Conservation (phyloP, 2,888 invertebrate species). For the Hoplodrina blanda region DNA sequence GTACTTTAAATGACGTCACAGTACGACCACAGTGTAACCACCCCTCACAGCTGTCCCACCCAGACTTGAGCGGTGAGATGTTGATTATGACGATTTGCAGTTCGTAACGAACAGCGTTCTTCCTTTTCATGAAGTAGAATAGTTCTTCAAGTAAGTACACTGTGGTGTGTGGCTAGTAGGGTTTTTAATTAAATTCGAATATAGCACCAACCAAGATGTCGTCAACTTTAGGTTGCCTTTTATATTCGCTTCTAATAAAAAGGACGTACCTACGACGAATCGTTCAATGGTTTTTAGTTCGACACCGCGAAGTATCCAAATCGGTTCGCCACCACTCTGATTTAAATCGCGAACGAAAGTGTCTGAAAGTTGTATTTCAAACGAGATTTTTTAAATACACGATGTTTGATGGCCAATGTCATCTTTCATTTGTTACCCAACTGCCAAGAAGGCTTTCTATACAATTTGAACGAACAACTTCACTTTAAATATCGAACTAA, state of each 20-base stretch:
- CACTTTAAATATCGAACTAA: neutral
- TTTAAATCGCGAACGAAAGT: neutral
- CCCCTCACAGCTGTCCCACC: neutral
- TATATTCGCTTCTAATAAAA: constrained; percentile 1
- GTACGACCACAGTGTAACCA: constrained; percentile 20
- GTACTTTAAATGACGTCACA: neutral
- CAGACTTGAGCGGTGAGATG: neutral
- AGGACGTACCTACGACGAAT: neutral
- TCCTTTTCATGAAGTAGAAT: neutral
- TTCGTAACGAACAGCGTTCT: neutral
- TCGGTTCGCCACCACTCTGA: no score
- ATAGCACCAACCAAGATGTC: no score
- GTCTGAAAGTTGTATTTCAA: neutral
- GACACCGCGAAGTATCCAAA: neutral
- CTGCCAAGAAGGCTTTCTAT: neutral
- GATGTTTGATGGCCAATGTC: no score
- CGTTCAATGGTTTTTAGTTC: neutral
- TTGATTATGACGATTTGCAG: neutral
- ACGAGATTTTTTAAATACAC: no score
- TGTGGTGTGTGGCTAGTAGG: neutral
- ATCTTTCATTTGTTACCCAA: neutral
- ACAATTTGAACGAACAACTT: neutral
- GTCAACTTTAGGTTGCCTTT: neutral
- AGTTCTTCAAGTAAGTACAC: no score
- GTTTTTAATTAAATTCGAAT: no score